Base-by-base conservation (phyloP, 2,888 invertebrate genomes). In the Coenonympha glycerion region DNA sequence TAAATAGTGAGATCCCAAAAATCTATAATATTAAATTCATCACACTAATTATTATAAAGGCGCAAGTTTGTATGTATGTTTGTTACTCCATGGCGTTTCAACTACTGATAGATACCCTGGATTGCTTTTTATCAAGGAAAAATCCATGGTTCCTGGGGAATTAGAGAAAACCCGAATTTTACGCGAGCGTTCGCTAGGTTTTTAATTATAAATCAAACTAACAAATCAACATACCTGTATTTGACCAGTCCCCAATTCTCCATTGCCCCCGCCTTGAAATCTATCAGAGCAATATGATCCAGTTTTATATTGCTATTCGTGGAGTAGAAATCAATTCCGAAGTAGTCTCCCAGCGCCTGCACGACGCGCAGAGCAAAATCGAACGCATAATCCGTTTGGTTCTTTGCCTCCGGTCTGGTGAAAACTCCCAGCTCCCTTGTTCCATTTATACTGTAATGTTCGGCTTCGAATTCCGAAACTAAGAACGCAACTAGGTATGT, bases 181-280 rank as follows among this genome's bases (percentile, higher is more conserved):
- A n/a, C n/a, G n/a, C n/a, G n/a, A n/a, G n/a, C n/a, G n/a, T n/a
- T n/a, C n/a, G n/a, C n/a, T n/a, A n/a, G n/a, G n/a, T n/a, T n/a
- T n/a, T n/a, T n/a, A n/a, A n/a, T n/a, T n/a, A n/a, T 4, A 3
- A 28, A 11, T 30, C 28, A 11, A 30, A 33, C 16, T 6, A 6
- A 2, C 15, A 15, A 13, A 31, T 15, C 13, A 6, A 34, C 34
- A 3, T 18, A 92, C 92, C 91, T 90, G 79, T 93, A 96, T 2
- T 93, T 95, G 5, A 95, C 89, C 18, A 96, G 83, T 5, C 96
- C 96, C 95, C 96, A 96, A 71, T 97, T 96, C 71, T 96, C 95
- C 96, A 96, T 96, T 45, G 96, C 96, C 34, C 94, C 94, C 56
- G 93, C 92, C 39, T 90, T 89, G 71, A 96, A 95, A 70, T 96